A percentile compares a stretch with the other conserved stretches of the same genome.
These are phyloP conservation scores for Julus scandinavius DNA, from an alignment of 2,888 invertebrate species.

Conservation along the genomic window DNA sequence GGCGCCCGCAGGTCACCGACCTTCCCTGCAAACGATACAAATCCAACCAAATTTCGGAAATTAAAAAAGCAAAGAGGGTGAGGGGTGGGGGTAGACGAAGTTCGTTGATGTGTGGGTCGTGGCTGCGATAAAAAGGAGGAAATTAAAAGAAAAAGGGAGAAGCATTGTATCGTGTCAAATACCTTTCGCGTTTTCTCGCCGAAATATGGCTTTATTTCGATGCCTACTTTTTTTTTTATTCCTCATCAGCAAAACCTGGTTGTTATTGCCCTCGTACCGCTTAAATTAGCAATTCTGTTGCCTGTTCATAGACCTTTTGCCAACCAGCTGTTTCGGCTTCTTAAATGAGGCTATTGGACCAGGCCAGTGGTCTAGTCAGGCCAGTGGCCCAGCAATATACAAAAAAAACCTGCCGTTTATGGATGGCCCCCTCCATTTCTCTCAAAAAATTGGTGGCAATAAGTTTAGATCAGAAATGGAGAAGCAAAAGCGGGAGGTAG, in stretches of 20 bases:
- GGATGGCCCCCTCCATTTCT: background rate
- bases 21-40: background rate
- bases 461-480: background rate
- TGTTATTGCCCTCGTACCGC: background rate
- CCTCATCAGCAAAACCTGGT: background rate
- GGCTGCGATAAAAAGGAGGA: background rate
- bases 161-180: slow-evolving; percentile 1
- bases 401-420: background rate
- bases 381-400: background rate
- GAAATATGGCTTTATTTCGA: background rate
- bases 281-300: background rate
- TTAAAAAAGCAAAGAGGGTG: background rate
- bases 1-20: background rate
- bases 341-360: background rate
- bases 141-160: slow-evolving; percentile 1
- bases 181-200: slow-evolving; percentile 1
- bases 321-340: background rate
- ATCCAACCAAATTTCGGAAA: background rate
- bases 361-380: background rate
- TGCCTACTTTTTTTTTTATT: background rate
- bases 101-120: slow-evolving; percentile 1
- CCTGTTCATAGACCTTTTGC: background rate
- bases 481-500: background rate
- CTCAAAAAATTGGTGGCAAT: background rate
- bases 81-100: background rate